A percentile compares a stretch with the other conserved stretches of the same genome.
Conservation (phyloP, 1,140 invertebrate species). For the Diploscapter pachys region DNA sequence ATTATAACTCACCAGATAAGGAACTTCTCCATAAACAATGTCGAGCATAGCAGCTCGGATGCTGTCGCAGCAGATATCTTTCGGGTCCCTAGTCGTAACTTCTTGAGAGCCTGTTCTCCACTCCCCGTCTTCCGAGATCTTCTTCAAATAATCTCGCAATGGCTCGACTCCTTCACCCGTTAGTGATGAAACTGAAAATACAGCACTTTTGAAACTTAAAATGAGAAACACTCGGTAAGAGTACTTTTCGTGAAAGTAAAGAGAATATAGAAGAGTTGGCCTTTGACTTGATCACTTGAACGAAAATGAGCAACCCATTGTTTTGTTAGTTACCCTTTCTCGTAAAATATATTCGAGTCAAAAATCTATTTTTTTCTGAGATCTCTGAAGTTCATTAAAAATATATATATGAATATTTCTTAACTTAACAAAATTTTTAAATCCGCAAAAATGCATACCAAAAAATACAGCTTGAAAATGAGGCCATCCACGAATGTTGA, state of each 20-base stretch:
- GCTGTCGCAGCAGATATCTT: slow-evolving; percentile 32
- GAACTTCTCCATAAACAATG: slow-evolving; percentile 27
- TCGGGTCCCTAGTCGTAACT: slow-evolving; percentile 7
- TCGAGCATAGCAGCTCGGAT: slow-evolving; percentile 33
- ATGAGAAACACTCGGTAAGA: no score
- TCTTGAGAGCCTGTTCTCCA: slow-evolving; percentile 21
- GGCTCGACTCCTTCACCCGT: slow-evolving; percentile 52
- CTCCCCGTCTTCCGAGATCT: slow-evolving; percentile 19
- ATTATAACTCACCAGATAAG: slow-evolving; percentile 15
- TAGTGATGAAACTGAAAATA: slow-evolving; percentile 48
- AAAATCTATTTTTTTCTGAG: no score
- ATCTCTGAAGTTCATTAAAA: slow-evolving; percentile 10
- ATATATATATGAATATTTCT: not conserved
- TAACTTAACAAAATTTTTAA: no score
- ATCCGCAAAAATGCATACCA: not conserved
- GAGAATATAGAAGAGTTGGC: no score
- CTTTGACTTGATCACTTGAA: no score
- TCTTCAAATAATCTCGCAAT: slow-evolving; percentile 44
- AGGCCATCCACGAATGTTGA: slow-evolving; percentile 45
- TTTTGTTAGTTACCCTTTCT: no score
- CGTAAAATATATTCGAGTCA: no score
- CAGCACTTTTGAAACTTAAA: not conserved
- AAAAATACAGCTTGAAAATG: slow-evolving; percentile 44
- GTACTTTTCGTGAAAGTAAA: no score
- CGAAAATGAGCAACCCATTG: no score